phyloP scores from a whole-genome alignment of 2,797 vertebrate species.

The Morus bassanus region DNA sequence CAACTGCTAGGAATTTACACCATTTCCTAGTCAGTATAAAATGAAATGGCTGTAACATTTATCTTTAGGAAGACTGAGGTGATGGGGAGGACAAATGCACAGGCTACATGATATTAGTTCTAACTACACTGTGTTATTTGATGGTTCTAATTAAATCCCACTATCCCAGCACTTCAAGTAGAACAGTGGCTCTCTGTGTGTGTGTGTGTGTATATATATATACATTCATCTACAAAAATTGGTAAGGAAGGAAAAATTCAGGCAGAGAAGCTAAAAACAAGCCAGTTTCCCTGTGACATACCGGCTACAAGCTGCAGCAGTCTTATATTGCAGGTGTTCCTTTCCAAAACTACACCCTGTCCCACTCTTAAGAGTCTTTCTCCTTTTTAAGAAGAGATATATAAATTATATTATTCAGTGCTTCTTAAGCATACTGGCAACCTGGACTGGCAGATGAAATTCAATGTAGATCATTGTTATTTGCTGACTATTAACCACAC shows the following conservation, averaged over 20 bases:
- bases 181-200: not conserved
- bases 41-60: not conserved
- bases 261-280: not conserved
- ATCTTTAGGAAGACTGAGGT: not conserved
- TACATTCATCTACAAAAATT: rapidly evolving
- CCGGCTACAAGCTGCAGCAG: not conserved
- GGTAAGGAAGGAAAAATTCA: not conserved
- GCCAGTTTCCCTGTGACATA: not conserved
- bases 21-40: not conserved
- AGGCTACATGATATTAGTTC: not conserved
- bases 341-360: not conserved
- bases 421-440: not conserved
- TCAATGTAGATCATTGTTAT: not conserved
- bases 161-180: not conserved
- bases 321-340: not conserved
- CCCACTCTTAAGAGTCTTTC: not conserved
- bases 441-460: not conserved
- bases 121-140: not conserved
- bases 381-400: not conserved
- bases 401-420: not conserved
- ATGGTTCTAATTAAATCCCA: not conserved
- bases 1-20: not conserved
- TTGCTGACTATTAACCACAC: not conserved
- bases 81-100: not conserved
- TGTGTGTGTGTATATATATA: rapidly evolving